These are phyloP conservation scores for Scaptomyza graminum DNA, from an alignment of 1,140 invertebrate genomes.

Conservation along the genomic window DNA sequence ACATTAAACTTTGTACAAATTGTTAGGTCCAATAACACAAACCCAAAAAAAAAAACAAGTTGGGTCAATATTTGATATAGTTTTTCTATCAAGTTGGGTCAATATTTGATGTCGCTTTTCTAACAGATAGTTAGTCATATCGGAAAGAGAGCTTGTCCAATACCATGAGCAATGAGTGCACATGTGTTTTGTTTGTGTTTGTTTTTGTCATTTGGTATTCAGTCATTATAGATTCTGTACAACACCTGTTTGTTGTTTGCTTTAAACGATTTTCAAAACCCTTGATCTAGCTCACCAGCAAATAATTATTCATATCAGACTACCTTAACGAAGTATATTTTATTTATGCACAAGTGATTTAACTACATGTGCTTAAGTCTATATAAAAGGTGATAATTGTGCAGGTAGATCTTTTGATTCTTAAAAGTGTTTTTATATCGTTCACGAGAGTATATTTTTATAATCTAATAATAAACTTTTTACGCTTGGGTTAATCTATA, in stretches of 20 bases:
- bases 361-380: not conserved
- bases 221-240: slow-evolving; percentile 1
- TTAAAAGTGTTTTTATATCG: not conserved
- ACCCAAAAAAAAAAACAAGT: not conserved
- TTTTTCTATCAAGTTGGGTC: slow-evolving; percentile 1
- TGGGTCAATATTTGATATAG: not conserved
- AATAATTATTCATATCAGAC: slow-evolving; percentile 13
- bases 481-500: no score
- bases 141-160: not conserved
- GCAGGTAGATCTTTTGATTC: not conserved
- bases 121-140: not conserved
- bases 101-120: not conserved
- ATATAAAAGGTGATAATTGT: slow-evolving; percentile 2
- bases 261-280: slow-evolving; percentile 11
- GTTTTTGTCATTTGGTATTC: not conserved
- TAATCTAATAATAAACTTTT: no score
- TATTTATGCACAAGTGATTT: not conserved
- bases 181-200: no score
- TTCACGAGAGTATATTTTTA: no score
- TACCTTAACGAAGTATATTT: slow-evolving; percentile 11
- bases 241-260: not conserved
- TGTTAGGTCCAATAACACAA: slow-evolving; percentile 53
- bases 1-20: slow-evolving; percentile 58
- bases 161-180: not conserved
- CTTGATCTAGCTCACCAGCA: slow-evolving; percentile 15